Percentiles rank a stretch among this genome's conserved stretches.
Conservation (phyloP, 2,113 vertebrate genomes). For the Sciurus niger region DNA sequence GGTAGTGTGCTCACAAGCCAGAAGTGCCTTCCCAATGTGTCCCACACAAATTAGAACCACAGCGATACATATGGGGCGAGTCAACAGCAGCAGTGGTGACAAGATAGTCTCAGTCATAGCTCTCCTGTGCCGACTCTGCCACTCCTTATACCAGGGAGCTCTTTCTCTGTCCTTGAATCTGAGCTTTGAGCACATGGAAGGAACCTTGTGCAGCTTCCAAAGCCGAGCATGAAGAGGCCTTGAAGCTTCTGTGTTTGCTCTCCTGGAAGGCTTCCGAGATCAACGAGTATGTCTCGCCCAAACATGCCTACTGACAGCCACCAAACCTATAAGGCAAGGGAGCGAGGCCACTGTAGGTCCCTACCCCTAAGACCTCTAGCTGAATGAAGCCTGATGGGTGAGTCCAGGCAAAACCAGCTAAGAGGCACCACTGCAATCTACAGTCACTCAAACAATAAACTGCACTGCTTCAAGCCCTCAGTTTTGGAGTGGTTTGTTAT, state of each 20-base stretch:
- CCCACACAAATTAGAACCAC: background rate
- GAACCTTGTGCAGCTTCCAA: background rate
- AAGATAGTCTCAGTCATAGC: accelerated
- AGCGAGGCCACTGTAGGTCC: background rate
- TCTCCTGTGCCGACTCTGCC: background rate
- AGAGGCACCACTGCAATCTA: background rate
- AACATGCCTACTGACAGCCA: background rate
- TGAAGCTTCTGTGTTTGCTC: background rate
- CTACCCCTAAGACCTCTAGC: background rate
- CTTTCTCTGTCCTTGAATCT: background rate
- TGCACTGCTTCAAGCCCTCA: background rate
- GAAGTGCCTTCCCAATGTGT: background rate
- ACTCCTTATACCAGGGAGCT: background rate
- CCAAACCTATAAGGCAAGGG: background rate
- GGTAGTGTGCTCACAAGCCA: background rate
- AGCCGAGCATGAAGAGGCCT: background rate
- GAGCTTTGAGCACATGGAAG: background rate
- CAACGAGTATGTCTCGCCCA: background rate
- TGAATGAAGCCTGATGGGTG: background rate
- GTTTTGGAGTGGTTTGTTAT: background rate
- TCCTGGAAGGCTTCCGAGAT: background rate
- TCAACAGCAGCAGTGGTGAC: background rate
- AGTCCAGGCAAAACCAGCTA: background rate
- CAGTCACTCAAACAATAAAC: background rate
- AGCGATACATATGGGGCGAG: background rate